Base-by-base conservation (phyloP, 1,140 invertebrate species). In the Anthonomus grandis region DNA sequence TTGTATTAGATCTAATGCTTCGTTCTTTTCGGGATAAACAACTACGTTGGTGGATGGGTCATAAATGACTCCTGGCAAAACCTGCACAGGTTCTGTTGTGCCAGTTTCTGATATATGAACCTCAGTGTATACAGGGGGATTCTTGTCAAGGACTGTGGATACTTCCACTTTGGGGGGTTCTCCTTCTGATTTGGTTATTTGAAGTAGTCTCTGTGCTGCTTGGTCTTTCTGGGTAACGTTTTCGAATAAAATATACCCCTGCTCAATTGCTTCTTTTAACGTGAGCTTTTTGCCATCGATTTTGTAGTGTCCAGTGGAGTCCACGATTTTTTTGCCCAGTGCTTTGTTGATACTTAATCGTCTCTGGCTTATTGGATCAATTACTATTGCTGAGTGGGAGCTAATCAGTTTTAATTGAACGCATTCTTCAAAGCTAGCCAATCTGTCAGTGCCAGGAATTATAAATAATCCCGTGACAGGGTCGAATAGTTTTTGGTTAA, bases 351-450 rank as follows among this genome's bases (percentile, higher is more conserved):
- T 73, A 21, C 86, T 81, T 38, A 92, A 76, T 69, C 84, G 83
- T 64, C 85, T 80, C 45, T 82, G 81, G 38, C 82, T 85, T 57
- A 78, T 82, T 0, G 84, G 81, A 71, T 95, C 90, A 52, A 91
- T 74, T 6, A 93, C 89, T 19, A 82, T 69, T 19, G 88, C 89
- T 2, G 91, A 93, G 49, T 84, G 76, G 2, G 87, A 82, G 74
- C 94, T 86, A 36, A 97, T 89, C 9, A 96, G 86, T 66, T 89
- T 84, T 41, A 92, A 76, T 63, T 86, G 84, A 23, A 96, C 76
- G 64, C 93, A 94, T 74, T 95, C 91, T 73, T 91, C 82, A 62
- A 98, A 87, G 53, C 90, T 88, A 3, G 95, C 82, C 22, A 90
- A 74, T 65, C 89, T 81, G 70, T 93, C 90, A 1, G 90, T 91